Conservation (phyloP, 2,888 invertebrate genomes). For the Pantelozetes paolii region DNA sequence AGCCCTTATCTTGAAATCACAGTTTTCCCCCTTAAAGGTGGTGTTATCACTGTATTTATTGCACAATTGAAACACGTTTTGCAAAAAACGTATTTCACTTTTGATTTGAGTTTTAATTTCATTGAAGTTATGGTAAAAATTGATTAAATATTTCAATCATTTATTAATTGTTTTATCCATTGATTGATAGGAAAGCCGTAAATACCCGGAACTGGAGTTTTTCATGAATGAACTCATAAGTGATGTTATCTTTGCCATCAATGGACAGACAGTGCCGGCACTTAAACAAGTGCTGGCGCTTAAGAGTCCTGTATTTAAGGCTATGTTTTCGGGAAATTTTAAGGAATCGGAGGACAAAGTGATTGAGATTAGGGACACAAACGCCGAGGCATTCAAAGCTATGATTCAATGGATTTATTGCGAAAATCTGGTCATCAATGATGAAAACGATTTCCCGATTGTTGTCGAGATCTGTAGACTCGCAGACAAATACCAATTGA, state of each 20-base stretch:
- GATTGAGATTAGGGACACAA: background rate
- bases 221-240: background rate
- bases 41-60: too few relatives aligned
- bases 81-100: too few relatives aligned
- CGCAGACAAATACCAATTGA: background rate
- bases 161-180: too few relatives aligned
- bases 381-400: background rate
- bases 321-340: slow-evolving; percentile 1
- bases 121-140: too few relatives aligned
- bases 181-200: too few relatives aligned
- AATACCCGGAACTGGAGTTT: background rate
- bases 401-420: background rate
- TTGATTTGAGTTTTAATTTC: too few relatives aligned
- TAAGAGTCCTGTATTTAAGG: background rate
- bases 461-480: background rate
- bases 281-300: background rate
- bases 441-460: background rate
- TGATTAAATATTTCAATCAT: too few relatives aligned
- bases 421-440: background rate
- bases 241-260: background rate
- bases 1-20: too few relatives aligned
- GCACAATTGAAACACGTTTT: too few relatives aligned
- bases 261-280: background rate
- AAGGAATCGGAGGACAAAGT: background rate
- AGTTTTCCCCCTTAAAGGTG: too few relatives aligned